Percentiles rank a stretch among this genome's conserved stretches.
Evolutionary conservation across 2,797 vertebrate genomes (phyloP).

Genomic region (Acomys russatus): DNA sequence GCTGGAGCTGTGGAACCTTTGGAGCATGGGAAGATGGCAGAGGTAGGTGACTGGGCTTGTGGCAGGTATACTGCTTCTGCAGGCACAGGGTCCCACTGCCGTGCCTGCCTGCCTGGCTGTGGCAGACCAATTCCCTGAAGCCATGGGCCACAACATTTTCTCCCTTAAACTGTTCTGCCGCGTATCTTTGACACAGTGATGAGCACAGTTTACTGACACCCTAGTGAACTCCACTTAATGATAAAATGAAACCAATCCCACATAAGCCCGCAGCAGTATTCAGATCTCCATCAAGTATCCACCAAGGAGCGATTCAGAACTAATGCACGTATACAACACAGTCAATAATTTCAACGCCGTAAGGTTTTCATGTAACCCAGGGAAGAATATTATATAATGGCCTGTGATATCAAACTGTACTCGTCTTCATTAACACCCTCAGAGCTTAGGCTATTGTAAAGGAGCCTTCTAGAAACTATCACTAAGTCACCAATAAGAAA

Average conservation of each 20-base stretch:
- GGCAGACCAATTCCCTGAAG: not conserved
- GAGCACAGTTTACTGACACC: not conserved
- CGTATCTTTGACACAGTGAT: not conserved
- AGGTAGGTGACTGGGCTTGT: not conserved
- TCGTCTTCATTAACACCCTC: slow-evolving; percentile 26
- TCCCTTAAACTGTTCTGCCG: not conserved
- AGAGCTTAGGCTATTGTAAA: slow-evolving; percentile 18
- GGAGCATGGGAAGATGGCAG: not conserved
- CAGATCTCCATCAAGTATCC: not conserved
- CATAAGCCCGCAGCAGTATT: not conserved
- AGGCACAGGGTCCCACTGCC: not conserved
- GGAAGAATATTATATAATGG: slow-evolving; percentile 42
- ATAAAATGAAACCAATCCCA: not conserved
- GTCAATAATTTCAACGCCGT: not conserved
- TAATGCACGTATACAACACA: not conserved
- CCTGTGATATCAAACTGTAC: not conserved
- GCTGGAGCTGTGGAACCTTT: not conserved
- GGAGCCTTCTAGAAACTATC: slow-evolving; percentile 1
- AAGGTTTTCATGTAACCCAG: not conserved
- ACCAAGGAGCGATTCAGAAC: not conserved
- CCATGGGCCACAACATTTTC: not conserved
- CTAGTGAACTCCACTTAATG: slow-evolving; percentile 7
- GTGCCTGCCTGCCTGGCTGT: not conserved
- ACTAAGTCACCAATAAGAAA: slow-evolving; percentile 38
- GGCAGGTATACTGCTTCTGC: not conserved